Base-by-base conservation (phyloP, 2,888 invertebrate genomes). In the Catocala sponsa region DNA sequence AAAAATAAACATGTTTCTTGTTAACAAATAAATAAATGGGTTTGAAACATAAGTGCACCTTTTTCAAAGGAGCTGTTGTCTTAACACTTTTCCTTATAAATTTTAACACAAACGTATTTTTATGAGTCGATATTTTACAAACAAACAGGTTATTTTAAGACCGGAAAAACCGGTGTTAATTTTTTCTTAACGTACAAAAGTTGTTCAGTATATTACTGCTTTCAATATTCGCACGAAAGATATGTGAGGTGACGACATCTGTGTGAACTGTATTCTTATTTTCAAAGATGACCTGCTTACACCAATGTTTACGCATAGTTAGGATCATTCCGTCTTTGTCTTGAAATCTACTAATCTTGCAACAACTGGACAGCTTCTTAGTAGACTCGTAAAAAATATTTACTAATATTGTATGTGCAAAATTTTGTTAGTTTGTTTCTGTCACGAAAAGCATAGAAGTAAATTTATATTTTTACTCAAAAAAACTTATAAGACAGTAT, bases 241-340 rank as follows among this genome's bases (percentile, higher is more conserved):
- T 43, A 67, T 46, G 38, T 43, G 13, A 4, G 33, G 55, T 63
- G 62, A 35, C 13, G 58, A 63, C 47, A 63, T 41, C 33, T 25
- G 33, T 42, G 44, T 55, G 44, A 44, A 42, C 38, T 33, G 35
- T 49, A 32, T 57, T 52, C 47, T 47, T 12, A 41, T 53, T 48
- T n/a, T 32, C 13, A 59, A 42, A 44, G 33, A 59, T 35, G 55
- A 54, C 49, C 54, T 55, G 59, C n/a, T 55, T 33, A 59, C 54
- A 59, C 41, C 38, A 48, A 48, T 53, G 59, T 49, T 44, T 43
- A 49, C 33, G 53, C 25, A 9, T 38, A 15, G 44, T 43, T 35
- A 10, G 25, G 9, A 51, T 41, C 13, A 41, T 4, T 12, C 33
- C 38, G 11, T 35, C 11, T 44, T n/a, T 44, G 44, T n/a, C 44